These are phyloP conservation scores for Drosophila neotestacea DNA, from an alignment of 2,888 invertebrate species.

Conservation along the genomic window DNA sequence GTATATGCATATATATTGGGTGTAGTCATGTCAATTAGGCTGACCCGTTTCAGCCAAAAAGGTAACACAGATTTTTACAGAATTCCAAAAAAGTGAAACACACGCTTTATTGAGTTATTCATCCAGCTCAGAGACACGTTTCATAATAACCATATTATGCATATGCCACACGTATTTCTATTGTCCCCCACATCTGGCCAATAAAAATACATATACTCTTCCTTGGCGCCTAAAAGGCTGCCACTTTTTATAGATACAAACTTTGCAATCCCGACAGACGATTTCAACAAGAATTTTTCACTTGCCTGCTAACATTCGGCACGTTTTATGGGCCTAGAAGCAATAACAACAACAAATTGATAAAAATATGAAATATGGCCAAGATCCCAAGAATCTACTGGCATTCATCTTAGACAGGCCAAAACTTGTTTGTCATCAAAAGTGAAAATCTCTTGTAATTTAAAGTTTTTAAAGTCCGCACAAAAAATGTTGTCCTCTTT, in stretches of 20 bases:
- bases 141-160: constrained; percentile 29
- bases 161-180: constrained; percentile 5
- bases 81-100: constrained; percentile 8
- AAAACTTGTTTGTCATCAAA: constrained; percentile 10
- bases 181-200: constrained; percentile 1
- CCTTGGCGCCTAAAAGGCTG: constrained; percentile 43
- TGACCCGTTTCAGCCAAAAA: constrained; percentile 25
- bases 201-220: constrained; percentile 17
- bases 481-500: background rate
- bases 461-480: background rate
- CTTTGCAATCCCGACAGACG: constrained; percentile 12
- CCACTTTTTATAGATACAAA: constrained; percentile 33
- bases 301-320: constrained; percentile 38
- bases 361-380: constrained; percentile 20
- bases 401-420: background rate
- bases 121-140: constrained; percentile 26
- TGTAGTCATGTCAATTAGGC: constrained; percentile 9
- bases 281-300: constrained; percentile 15
- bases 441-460: constrained; percentile 4
- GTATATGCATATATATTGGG: background rate
- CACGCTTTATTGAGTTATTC: constrained; percentile 24
- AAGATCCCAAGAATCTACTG: background rate
- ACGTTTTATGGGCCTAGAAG: constrained; percentile 30
- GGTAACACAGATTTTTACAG: constrained; percentile 11
- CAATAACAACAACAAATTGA: constrained; percentile 20